A percentile compares a stretch with the other conserved stretches of the same genome.
These are phyloP conservation scores for Psephotus haematonotus DNA, from an alignment of 2,113 vertebrate species.

Conservation along the genomic window DNA sequence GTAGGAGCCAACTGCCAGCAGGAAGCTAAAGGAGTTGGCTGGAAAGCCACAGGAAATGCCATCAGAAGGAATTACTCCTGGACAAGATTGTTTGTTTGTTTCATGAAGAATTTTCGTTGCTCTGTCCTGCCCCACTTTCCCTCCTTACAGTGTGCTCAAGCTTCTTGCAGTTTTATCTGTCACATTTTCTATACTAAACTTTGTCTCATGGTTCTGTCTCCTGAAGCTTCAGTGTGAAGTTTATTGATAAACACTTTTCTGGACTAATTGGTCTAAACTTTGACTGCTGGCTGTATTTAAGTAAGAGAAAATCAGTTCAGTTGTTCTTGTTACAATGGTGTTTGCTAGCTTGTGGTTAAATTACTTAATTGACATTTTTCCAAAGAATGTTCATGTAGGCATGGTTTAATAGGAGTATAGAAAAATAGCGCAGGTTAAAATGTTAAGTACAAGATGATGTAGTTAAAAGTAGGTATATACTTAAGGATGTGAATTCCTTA, in stretches of 20 bases:
- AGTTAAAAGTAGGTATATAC: neutral
- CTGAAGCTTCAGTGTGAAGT: neutral
- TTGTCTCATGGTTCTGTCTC: neutral
- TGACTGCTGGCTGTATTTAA: neutral
- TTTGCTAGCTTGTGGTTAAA: neutral
- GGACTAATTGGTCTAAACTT: neutral
- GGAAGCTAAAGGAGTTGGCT: constrained; percentile 35
- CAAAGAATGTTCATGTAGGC: neutral
- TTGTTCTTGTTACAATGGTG: neutral
- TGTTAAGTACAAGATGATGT: neutral
- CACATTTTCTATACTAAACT: neutral
- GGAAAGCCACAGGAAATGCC: constrained; percentile 70
- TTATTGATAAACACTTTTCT: constrained; percentile 47
- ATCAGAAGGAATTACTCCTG: constrained; percentile 69
- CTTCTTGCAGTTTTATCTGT: neutral
- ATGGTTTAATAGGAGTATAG: neutral
- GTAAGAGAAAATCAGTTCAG: neutral
- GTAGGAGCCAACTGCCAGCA: constrained; percentile 40
- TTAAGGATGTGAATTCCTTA: neutral
- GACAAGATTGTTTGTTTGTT: constrained; percentile 60
- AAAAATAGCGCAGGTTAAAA: neutral
- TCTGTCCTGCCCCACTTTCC: neutral
- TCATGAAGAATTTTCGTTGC: constrained; percentile 10
- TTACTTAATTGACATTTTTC: neutral
- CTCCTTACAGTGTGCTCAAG: neutral